Percentiles rank a stretch among this genome's conserved stretches.
Conservation (phyloP, 2,797 vertebrate species). For the Geotria australis region DNA sequence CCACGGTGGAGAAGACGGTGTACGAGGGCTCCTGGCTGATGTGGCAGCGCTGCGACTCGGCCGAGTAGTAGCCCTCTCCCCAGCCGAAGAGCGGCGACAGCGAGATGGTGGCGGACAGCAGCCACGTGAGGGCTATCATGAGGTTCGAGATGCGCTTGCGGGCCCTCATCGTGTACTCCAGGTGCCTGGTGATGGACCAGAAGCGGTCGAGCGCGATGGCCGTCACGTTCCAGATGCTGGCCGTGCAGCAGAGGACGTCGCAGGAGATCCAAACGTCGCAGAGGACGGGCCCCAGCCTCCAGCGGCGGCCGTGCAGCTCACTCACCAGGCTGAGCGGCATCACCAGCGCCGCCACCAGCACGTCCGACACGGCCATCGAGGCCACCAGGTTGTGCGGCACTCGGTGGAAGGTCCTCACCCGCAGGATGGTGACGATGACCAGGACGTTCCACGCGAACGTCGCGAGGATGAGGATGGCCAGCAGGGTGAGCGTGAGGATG, state of each 20-base stretch:
- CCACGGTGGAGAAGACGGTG: slow-evolving; percentile 75
- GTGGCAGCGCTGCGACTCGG: slow-evolving; percentile 39
- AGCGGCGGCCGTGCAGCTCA: slow-evolving; percentile 43
- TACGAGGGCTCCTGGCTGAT: slow-evolving; percentile 73
- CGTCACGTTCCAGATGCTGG: slow-evolving; percentile 93
- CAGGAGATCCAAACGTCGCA: slow-evolving; percentile 84
- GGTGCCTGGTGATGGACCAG: slow-evolving; percentile 79
- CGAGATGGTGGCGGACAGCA: slow-evolving; percentile 56
- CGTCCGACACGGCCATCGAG: slow-evolving; percentile 71
- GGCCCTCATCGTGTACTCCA: slow-evolving; percentile 53
- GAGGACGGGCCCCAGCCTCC: slow-evolving; percentile 47
- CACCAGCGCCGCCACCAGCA: slow-evolving; percentile 73
- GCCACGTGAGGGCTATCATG: slow-evolving; percentile 74
- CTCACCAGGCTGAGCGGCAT: slow-evolving; percentile 77
- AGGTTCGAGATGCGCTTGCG: slow-evolving; percentile 57
- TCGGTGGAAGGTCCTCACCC: slow-evolving; percentile 64
- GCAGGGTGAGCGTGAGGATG: slow-evolving; percentile 38
- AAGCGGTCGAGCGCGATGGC: slow-evolving; percentile 86
- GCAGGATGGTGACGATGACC: slow-evolving; percentile 61
- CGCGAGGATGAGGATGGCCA: slow-evolving; percentile 49
- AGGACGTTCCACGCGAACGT: slow-evolving; percentile 80
- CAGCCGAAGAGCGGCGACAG: slow-evolving; percentile 60
- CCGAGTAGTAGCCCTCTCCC: slow-evolving; percentile 60
- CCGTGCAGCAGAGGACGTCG: slow-evolving; percentile 82
- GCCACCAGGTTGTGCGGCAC: slow-evolving; percentile 89